A percentile compares a stretch with the other conserved stretches of the same genome.
These are phyloP conservation scores for Pseudomyrmex flavicornis DNA, from an alignment of 1,140 invertebrate species.

Conservation along the genomic window DNA sequence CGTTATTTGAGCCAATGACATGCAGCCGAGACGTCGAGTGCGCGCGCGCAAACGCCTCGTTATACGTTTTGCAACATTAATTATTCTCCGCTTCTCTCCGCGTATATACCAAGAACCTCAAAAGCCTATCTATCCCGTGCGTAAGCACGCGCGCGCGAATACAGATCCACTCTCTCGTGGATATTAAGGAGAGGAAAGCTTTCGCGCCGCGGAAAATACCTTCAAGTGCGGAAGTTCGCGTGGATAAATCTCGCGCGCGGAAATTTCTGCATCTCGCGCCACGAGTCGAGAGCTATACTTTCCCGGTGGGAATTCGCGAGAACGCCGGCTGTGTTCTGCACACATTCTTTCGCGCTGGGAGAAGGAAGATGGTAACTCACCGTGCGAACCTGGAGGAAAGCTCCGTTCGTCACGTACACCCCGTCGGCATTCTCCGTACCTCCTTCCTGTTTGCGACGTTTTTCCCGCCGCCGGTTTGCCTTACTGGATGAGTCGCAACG, in stretches of 20 bases:
- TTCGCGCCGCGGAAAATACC: constrained; percentile 36
- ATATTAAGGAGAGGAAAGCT: not conserved
- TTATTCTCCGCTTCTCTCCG: constrained; percentile 25
- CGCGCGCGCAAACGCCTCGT: constrained; percentile 9
- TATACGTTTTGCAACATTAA: constrained; percentile 46
- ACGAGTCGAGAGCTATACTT: not conserved
- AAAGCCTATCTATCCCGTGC: constrained; percentile 15
- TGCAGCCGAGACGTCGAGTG: constrained; percentile 4
- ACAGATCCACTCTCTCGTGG: not conserved
- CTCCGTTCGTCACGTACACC: constrained; percentile 72
- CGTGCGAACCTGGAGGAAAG: constrained; percentile 68
- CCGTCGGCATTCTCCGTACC: constrained; percentile 62
- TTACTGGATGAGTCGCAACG: constrained; percentile 8
- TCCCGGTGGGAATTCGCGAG: not conserved
- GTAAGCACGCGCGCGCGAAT: constrained; percentile 4
- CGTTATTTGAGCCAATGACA: constrained; percentile 46
- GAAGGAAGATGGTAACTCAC: constrained; percentile 45
- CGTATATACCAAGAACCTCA: constrained; percentile 9
- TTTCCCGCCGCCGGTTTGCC: constrained; percentile 8
- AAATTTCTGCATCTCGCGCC: not conserved
- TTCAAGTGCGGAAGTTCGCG: not conserved
- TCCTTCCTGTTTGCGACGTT: constrained; percentile 30
- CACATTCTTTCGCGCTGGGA: too few species aligned
- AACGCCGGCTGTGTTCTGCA: too few species aligned
- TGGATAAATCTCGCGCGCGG: constrained; percentile 5